phyloP scores from a whole-genome alignment of 2,113 vertebrate genomes.

The Sardina pilchardus region DNA sequence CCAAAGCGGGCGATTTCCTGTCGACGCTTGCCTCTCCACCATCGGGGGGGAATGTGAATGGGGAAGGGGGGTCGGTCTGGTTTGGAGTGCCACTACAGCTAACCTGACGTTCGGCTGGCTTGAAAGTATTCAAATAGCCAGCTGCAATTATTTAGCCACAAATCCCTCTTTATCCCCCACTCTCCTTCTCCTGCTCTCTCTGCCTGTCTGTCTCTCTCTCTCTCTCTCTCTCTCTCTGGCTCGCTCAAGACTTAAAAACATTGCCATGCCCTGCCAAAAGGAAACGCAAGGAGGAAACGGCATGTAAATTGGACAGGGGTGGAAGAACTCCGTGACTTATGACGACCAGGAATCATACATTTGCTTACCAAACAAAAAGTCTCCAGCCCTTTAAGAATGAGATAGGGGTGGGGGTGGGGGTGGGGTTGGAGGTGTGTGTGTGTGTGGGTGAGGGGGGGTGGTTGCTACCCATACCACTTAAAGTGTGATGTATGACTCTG shows the following conservation, averaged over 20 bases:
- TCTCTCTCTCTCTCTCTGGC: background rate
- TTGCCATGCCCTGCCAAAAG: background rate
- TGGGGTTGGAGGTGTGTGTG: background rate
- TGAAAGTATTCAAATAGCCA: background rate
- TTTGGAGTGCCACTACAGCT: background rate
- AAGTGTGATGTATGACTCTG: background rate
- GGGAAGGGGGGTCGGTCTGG: no score
- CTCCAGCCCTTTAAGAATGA: background rate
- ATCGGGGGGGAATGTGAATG: no score
- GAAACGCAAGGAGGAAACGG: background rate
- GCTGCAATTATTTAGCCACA: background rate
- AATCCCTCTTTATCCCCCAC: background rate
- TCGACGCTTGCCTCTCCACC: background rate
- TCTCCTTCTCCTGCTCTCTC: background rate
- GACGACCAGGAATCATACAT: background rate
- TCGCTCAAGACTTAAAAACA: background rate
- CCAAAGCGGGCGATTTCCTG: background rate
- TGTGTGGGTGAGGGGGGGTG: no score
- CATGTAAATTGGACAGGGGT: background rate
- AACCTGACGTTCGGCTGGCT: constrained; percentile 3
- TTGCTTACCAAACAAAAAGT: background rate
- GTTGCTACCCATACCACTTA: background rate
- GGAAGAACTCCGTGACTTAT: background rate
- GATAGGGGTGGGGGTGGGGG: background rate
- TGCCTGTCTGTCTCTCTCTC: background rate